Evolutionary conservation across 2,888 invertebrate genomes (phyloP), one percentile per base, ranked within the genome.

Genomic region (Lycia hirtaria): DNA sequence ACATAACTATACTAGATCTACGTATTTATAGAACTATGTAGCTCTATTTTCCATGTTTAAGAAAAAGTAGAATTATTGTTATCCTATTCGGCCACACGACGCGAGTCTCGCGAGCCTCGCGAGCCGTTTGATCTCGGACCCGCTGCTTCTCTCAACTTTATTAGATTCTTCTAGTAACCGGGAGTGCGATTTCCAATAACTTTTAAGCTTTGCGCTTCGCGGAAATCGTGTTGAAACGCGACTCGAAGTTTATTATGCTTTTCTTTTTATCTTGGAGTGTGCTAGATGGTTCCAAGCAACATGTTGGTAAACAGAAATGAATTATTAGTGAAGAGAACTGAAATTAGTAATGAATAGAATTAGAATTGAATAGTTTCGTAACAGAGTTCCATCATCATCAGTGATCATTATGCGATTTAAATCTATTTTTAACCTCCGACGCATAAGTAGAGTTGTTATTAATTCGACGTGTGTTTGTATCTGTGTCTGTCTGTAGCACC

Each of bases 121-220:
- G 15, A 51, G 22, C 48, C 54, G 61, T 64, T 62, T 65, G 60
- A 65, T 63, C 56, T 43, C 37, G 32, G 10, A 40, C 48, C 48
- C 47, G 28, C 24, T 50, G 28, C 15, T 40, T 56, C 57, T 43
- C 52, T 52, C 58, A 47, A 38, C 60, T 64, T 62, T 63, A 56
- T 64, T 61, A 62, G 55, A 60, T 47, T 57, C 57, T 58, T 51
- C 43, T 54, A 38, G 37, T 44, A 51, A 49, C 41, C 45, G 48
- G 54, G 56, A 49, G 59, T 43, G 55, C 45, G 44, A 62, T 60
- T 49, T 59, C 45, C 61, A 63, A 64, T 65, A 63, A 65, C 61
- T 62, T 63, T 63, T 60, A 67, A 64, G 64, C 59, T 61, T 51
- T 45, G 55, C 55, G 60, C 56, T 63, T 62, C 58, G 28, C 43